A percentile compares a stretch with the other conserved stretches of the same genome.
Evolutionary conservation across 2,113 vertebrate species (phyloP).

Genomic region (Paratilapia polleni): DNA sequence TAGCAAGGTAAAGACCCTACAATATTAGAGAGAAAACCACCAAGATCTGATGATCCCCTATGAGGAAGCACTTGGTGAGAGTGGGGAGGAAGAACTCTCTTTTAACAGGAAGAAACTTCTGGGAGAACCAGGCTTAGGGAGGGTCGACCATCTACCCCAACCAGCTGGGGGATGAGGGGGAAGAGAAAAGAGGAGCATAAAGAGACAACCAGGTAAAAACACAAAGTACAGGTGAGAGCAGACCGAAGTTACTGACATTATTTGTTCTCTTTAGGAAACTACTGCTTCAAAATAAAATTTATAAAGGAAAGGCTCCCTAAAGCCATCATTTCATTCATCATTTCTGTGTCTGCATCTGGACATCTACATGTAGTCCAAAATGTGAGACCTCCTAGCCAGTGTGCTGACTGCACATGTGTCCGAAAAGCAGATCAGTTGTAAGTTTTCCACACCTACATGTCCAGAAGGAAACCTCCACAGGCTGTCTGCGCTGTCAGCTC

Average conservation of each 20-base stretch:
- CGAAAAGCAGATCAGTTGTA: not conserved
- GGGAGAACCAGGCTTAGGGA: not conserved
- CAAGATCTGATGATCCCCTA: not conserved
- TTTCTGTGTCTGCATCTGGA: not conserved
- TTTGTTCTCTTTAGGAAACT: too few relatives aligned
- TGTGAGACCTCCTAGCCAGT: not conserved
- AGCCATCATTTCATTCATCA: not conserved
- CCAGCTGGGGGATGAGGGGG: too few relatives aligned
- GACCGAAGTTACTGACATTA: too few relatives aligned
- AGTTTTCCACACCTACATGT: not conserved
- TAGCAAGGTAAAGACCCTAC: not conserved
- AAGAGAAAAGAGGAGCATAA: too few relatives aligned
- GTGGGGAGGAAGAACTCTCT: not conserved
- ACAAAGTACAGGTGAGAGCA: too few relatives aligned
- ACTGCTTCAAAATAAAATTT: too few relatives aligned
- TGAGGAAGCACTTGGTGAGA: not conserved
- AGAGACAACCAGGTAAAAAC: too few relatives aligned
- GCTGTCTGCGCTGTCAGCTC: not conserved
- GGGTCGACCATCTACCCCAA: too few relatives aligned
- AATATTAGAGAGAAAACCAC: not conserved
- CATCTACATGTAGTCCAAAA: not conserved
- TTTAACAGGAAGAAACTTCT: not conserved
- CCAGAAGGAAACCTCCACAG: not conserved
- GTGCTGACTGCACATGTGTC: not conserved
- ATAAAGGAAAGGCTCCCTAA: too few relatives aligned